These are phyloP conservation scores for Hippoglossus hippoglossus DNA, from an alignment of 2,797 vertebrate genomes.

Conservation along the genomic window DNA sequence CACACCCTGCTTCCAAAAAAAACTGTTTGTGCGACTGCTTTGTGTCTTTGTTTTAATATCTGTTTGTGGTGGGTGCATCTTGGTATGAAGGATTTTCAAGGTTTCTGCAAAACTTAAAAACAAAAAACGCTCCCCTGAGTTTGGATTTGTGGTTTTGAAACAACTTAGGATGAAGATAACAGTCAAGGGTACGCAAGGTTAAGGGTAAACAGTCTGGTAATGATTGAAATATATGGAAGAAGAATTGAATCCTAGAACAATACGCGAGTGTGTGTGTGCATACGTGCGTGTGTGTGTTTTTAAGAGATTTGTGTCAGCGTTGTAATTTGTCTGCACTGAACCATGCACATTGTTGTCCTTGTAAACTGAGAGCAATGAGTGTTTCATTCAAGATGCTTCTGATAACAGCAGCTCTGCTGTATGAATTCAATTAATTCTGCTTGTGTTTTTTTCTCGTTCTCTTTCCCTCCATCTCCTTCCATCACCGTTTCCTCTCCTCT, in stretches of 20 bases:
- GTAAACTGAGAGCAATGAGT: slow-evolving; percentile 71
- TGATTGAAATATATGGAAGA: slow-evolving; percentile 25
- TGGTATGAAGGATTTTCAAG: slow-evolving; percentile 13
- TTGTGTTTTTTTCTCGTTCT: slow-evolving; percentile 31
- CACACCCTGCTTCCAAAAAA: not conserved
- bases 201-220: slow-evolving; percentile 24
- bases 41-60: slow-evolving; percentile 7
- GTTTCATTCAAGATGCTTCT: slow-evolving; percentile 66
- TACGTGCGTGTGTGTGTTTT: not conserved
- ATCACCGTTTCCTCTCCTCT: not conserved
- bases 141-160: slow-evolving; percentile 13
- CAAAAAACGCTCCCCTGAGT: slow-evolving; percentile 13
- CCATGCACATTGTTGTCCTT: slow-evolving; percentile 72
- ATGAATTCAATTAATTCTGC: slow-evolving; percentile 66
- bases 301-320: slow-evolving; percentile 46
- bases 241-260: slow-evolving; percentile 11
- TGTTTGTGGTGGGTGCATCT: not conserved
- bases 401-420: slow-evolving; percentile 58
- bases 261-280: slow-evolving; percentile 14
- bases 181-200: slow-evolving; percentile 12
- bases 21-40: slow-evolving; percentile 2
- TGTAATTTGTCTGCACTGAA: slow-evolving; percentile 66
- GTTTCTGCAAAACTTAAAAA: slow-evolving; percentile 19
- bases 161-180: slow-evolving; percentile 16
- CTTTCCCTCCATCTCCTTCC: slow-evolving; percentile 1